Percentiles rank a stretch among this genome's conserved stretches.
Evolutionary conservation across 2,888 invertebrate genomes (phyloP).

Genomic region (Fissipunctia ypsillon): DNA sequence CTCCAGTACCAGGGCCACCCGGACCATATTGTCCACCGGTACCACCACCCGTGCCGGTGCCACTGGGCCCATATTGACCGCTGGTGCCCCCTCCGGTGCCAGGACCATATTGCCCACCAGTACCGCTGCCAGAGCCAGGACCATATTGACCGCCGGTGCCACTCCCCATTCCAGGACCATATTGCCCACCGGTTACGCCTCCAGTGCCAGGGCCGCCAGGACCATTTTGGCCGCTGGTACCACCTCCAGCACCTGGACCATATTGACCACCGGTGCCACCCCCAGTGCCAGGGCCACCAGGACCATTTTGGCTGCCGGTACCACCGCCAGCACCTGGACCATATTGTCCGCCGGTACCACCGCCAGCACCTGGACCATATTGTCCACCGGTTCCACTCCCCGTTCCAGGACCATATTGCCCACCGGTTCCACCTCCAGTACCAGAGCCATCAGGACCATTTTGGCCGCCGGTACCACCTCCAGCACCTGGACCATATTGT

Average conservation of each 20-base stretch:
- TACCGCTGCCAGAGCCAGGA: conserved; percentile 13
- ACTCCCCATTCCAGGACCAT: conserved; percentile 18
- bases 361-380: conserved; percentile 24
- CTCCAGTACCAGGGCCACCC: background rate
- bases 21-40: conserved; percentile 5
- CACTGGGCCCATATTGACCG: conserved; percentile 19
- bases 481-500: conserved; percentile 18
- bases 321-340: conserved; percentile 6
- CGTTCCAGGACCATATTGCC: conserved; percentile 21
- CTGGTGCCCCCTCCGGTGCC: conserved; percentile 22
- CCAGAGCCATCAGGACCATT: background rate
- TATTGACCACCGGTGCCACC: conserved; percentile 23
- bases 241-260: conserved; percentile 9
- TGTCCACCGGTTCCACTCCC: conserved; percentile 28
- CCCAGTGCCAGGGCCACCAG: conserved; percentile 23
- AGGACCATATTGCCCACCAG: conserved; percentile 35
- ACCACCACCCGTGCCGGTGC: background rate
- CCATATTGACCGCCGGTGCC: conserved; percentile 6
- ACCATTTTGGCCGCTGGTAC: conserved; percentile 22
- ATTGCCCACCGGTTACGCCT: conserved; percentile 31
- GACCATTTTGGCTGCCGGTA: conserved; percentile 4
- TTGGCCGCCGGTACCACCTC: background rate
- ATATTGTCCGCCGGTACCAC: conserved; percentile 26
- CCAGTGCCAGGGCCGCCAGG: background rate
- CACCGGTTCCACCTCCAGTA: background rate